Evolutionary conservation across 2,797 vertebrate species (phyloP).

Genomic region (Molossus alvarezi): DNA sequence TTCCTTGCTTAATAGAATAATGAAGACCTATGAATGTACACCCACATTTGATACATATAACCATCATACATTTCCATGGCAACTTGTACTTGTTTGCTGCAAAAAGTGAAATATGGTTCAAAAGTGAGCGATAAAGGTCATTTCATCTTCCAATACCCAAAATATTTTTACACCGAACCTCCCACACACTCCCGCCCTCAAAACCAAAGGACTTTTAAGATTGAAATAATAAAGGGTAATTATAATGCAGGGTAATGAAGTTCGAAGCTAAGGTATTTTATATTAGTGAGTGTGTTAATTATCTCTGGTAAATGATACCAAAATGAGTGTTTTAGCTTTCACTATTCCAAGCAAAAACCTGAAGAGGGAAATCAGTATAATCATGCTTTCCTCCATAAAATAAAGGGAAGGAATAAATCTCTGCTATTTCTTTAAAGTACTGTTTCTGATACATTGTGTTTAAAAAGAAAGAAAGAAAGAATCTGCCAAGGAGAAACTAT

Average conservation of each 20-base stretch:
- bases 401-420: constrained; percentile 57
- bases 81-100: constrained; percentile 56
- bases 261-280: constrained; percentile 72
- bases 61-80: constrained; percentile 68
- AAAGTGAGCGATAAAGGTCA: constrained; percentile 74
- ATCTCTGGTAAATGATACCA: constrained; percentile 78
- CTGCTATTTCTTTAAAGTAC: constrained; percentile 16
- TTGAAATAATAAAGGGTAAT: constrained; percentile 79
- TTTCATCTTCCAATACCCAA: constrained; percentile 75
- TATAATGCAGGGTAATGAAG: constrained; percentile 80
- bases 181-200: constrained; percentile 67
- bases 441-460: constrained; percentile 65
- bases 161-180: constrained; percentile 77
- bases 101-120: constrained; percentile 75
- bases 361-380: constrained; percentile 75
- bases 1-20: constrained; percentile 26
- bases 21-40: constrained; percentile 42
- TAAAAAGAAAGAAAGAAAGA: constrained; percentile 51
- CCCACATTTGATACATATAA: constrained; percentile 46
- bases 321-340: constrained; percentile 83
- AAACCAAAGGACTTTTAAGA: constrained; percentile 79
- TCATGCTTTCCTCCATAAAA: constrained; percentile 77
- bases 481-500: constrained; percentile 52
- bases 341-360: constrained; percentile 72
- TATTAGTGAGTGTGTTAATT: constrained; percentile 79